Evolutionary conservation across 2,888 invertebrate genomes (phyloP).

Genomic region (Andrena flavipes): DNA sequence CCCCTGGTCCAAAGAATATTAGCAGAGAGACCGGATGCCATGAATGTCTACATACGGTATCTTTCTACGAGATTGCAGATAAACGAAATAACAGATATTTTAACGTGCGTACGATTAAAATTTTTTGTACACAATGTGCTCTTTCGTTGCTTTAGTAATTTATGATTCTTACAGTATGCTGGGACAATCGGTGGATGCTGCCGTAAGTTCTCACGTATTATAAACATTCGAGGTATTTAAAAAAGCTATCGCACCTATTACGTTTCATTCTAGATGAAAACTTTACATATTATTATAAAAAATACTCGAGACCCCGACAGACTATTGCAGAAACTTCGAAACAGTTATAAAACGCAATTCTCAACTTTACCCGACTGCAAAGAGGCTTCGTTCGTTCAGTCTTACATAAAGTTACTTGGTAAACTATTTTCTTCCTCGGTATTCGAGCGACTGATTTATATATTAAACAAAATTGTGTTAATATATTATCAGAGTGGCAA

Average conservation of each 20-base stretch:
- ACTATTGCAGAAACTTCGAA: constrained; percentile 79
- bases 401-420: constrained; percentile 83
- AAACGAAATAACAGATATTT: constrained; percentile 89
- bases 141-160: constrained; percentile 6
- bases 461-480: constrained; percentile 12
- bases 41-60: constrained; percentile 91
- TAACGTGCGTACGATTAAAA: constrained; percentile 87
- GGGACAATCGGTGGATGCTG: constrained; percentile 89
- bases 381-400: constrained; percentile 81
- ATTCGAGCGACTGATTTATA: neutral
- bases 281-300: constrained; percentile 80
- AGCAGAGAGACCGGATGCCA: constrained; percentile 89
- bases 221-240: constrained; percentile 61
- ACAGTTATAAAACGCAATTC: constrained; percentile 82
- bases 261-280: constrained; percentile 77
- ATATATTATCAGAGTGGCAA: constrained; percentile 87
- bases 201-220: constrained; percentile 85
- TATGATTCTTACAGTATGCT: constrained; percentile 87
- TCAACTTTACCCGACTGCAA: constrained; percentile 78
- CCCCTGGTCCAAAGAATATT: constrained; percentile 90
- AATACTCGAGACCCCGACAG: constrained; percentile 79
- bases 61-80: constrained; percentile 89
- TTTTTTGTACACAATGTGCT: neutral
- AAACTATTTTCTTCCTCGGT: constrained; percentile 15
- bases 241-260: constrained; percentile 52